Evolutionary conservation across 2,797 vertebrate genomes (phyloP).

Genomic region (Pempheris klunzingeri): DNA sequence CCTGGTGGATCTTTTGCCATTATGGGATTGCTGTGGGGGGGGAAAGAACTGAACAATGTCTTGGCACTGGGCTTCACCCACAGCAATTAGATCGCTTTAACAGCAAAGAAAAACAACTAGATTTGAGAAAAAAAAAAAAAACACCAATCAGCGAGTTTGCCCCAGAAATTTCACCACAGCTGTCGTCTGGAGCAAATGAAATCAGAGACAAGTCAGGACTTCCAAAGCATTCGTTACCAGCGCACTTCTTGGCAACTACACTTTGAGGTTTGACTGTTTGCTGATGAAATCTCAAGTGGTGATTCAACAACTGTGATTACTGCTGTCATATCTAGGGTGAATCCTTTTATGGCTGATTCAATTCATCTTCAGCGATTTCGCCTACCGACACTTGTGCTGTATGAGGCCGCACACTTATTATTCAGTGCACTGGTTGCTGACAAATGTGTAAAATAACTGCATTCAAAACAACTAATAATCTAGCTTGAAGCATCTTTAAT

Average conservation of each 20-base stretch:
- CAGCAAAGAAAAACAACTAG: constrained; percentile 21
- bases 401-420: neutral
- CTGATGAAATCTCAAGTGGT: neutral
- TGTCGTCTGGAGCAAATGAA: too few relatives aligned
- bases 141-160: constrained; percentile 28
- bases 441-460: neutral
- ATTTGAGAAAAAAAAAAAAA: too few relatives aligned
- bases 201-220: constrained; percentile 3
- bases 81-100: constrained; percentile 13
- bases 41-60: neutral
- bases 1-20: constrained; percentile 68
- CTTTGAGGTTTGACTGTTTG: constrained; percentile 13
- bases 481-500: neutral
- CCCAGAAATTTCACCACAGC: constrained; percentile 7
- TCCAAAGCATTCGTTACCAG: constrained; percentile 16
- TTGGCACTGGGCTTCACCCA: neutral
- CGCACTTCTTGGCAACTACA: neutral
- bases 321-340: neutral
- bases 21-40: neutral
- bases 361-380: neutral
- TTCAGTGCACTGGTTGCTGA: neutral
- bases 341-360: neutral
- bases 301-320: neutral
- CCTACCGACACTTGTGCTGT: neutral
- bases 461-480: neutral